These are phyloP conservation scores for Medauroidea extradentata DNA, from an alignment of 1,140 invertebrate species.

Conservation along the genomic window DNA sequence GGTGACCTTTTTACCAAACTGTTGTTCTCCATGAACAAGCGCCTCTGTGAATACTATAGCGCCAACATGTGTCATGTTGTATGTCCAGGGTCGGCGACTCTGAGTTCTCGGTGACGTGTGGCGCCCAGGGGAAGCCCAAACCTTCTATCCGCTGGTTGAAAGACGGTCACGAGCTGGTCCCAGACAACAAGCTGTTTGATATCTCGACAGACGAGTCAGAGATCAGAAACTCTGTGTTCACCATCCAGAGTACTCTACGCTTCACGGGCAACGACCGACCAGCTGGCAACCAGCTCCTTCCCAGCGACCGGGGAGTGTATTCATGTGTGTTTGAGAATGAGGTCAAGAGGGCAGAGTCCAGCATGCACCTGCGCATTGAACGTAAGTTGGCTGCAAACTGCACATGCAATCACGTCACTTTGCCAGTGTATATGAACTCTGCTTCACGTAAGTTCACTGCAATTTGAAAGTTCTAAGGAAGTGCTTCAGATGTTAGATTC, in stretches of 20 bases:
- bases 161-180: slow-evolving; percentile 69
- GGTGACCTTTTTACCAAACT: too few species aligned
- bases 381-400: slow-evolving; percentile 55
- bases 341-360: slow-evolving; percentile 77
- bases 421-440: too few species aligned
- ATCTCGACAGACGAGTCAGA: slow-evolving; percentile 72
- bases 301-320: slow-evolving; percentile 80
- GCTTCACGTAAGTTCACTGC: too few species aligned
- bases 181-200: slow-evolving; percentile 71
- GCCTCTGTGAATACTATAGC: too few species aligned
- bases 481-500: too few species aligned
- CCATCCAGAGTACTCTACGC: slow-evolving; percentile 75
- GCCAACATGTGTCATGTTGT: too few species aligned
- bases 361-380: slow-evolving; percentile 85
- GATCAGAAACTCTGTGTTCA: slow-evolving; percentile 68
- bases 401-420: too few species aligned
- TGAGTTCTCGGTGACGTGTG: slow-evolving; percentile 75
- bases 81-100: slow-evolving; percentile 69
- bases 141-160: slow-evolving; percentile 83
- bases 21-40: too few species aligned
- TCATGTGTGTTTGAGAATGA: slow-evolving; percentile 86
- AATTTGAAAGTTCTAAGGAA: too few species aligned
- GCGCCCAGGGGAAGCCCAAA: slow-evolving; percentile 80
- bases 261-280: slow-evolving; percentile 72
- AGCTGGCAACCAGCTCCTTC: slow-evolving; percentile 68